A percentile compares a stretch with the other conserved stretches of the same genome.
Evolutionary conservation across 2,888 invertebrate genomes (phyloP).

Genomic region (Hololepta plana): DNA sequence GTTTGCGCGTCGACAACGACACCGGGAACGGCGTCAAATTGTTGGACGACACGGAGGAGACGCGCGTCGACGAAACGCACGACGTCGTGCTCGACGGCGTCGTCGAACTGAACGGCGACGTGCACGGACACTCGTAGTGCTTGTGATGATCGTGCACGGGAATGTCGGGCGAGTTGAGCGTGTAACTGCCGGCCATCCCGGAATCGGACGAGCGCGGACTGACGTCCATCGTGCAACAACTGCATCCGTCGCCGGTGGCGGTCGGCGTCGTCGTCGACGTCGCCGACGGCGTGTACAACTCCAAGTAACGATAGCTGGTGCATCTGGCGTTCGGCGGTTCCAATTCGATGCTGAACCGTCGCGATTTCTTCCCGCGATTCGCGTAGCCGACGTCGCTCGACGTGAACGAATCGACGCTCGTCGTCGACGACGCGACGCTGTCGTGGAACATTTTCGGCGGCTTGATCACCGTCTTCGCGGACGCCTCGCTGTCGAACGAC

Average conservation of each 20-base stretch:
- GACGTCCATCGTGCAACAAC: conserved; percentile 22
- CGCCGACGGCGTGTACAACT: conserved; percentile 10
- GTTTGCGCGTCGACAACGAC: not conserved
- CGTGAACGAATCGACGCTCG: conserved; percentile 15
- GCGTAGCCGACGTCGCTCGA: conserved; percentile 23
- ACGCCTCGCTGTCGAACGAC: not conserved
- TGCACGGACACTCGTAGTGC: conserved; percentile 55
- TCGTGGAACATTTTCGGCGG: conserved; percentile 45
- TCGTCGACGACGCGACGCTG: conserved; percentile 10
- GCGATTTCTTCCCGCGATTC: conserved; percentile 38
- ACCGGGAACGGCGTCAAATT: too few species aligned
- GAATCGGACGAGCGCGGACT: conserved; percentile 67
- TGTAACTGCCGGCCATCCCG: conserved; percentile 71
- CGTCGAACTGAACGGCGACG: conserved; percentile 55
- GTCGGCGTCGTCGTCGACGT: conserved; percentile 10
- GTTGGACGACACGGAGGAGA: too few species aligned
- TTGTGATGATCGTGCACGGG: conserved; percentile 23
- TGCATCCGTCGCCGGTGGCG: too few species aligned
- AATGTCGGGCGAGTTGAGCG: conserved; percentile 52
- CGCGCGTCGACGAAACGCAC: too few species aligned
- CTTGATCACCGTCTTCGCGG: conserved; percentile 18
- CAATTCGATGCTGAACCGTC: conserved; percentile 23
- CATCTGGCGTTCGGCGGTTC: conserved; percentile 29
- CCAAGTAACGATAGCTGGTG: conserved; percentile 31
- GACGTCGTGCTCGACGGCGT: conserved; percentile 43